A percentile compares a stretch with the other conserved stretches of the same genome.
Conservation (phyloP, 2,113 vertebrate species). For the Amphiprion ocellaris region DNA sequence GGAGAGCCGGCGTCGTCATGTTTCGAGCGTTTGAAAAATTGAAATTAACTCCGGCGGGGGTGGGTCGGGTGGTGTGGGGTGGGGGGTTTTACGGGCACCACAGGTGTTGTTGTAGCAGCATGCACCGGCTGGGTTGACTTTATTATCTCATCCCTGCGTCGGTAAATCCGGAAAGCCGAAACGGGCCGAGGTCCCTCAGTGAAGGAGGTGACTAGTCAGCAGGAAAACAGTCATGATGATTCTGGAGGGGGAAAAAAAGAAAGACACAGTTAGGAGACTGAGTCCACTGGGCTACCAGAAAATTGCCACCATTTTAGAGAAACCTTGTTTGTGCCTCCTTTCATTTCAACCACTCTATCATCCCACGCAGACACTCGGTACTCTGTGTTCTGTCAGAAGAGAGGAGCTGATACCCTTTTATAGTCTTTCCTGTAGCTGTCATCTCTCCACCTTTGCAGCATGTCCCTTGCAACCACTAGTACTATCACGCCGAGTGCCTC, state of each 20-base stretch:
- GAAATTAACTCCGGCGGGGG: slow-evolving; percentile 26
- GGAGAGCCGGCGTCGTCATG: slow-evolving; percentile 95
- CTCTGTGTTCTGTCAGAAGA: neutral
- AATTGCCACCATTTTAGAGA: neutral
- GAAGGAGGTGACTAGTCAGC: slow-evolving; percentile 47
- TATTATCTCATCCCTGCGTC: slow-evolving; percentile 84
- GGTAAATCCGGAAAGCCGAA: slow-evolving; percentile 55
- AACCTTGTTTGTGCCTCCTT: neutral
- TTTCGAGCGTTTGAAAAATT: slow-evolving; percentile 40
- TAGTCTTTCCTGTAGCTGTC: slow-evolving; percentile 4
- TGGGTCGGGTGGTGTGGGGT: slow-evolving; percentile 12
- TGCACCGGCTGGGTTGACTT: slow-evolving; percentile 53
- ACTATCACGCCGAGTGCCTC: neutral
- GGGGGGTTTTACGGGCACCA: slow-evolving; percentile 66
- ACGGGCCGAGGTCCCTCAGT: slow-evolving; percentile 49
- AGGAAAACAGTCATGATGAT: slow-evolving; percentile 63
- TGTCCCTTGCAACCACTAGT: neutral
- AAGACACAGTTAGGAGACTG: neutral
- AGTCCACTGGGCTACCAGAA: neutral
- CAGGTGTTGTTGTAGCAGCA: slow-evolving; percentile 72
- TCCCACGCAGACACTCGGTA: neutral
- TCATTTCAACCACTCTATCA: neutral
- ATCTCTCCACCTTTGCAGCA: slow-evolving; percentile 7
- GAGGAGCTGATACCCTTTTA: neutral
- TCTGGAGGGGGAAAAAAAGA: slow-evolving; percentile 63